Base-by-base conservation (phyloP, 2,888 invertebrate species). In the Torymus tubicola region DNA sequence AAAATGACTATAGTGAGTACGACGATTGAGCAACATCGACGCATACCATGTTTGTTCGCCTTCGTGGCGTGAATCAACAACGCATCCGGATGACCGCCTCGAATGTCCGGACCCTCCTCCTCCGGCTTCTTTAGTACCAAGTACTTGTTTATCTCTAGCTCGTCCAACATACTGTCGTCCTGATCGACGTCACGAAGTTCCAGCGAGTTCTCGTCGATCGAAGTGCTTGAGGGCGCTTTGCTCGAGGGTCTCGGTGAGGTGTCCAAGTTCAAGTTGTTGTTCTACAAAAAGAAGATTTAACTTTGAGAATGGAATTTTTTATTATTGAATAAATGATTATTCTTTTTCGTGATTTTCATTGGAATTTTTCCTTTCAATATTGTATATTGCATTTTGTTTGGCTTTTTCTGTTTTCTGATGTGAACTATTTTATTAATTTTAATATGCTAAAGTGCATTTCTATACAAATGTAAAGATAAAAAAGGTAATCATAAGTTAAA, bases 1-100 rank as follows among this genome's bases (percentile, higher is more conserved):
- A 52, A 14, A 60, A 71, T 42, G 42, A 42, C 10, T 42, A 8
- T 42, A 5, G 42, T 8, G 42, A 42, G 8, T 8, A 42, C 42
- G 42, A 42, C 42, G 42, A 8, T 42, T 42, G 42, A 42, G 8
- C 0, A 42, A 42, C 42, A 42, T 5, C 42, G 12, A 57, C 71
- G 88, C 90, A 90, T 92, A 93, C 95, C 94, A 87, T 93, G 95
- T 93, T 97, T 98, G 89, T 96, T 96, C 82, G 97, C 96, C 91
- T 97, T 97, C 78, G 98, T 98, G 67, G 99, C 99, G 89, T 98
- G 96, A 61, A 99, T 98, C 83, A 99, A 95, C 74, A 99, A 94
- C 0, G 98, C 98, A 91, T 99, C 98, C 1, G 97, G 95, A 83
- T 96, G 95, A 10, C 99, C 99, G 11, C 99, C 99, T 80, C 97